Conservation (phyloP, 2,888 invertebrate species). For the Watsonalla binaria region DNA sequence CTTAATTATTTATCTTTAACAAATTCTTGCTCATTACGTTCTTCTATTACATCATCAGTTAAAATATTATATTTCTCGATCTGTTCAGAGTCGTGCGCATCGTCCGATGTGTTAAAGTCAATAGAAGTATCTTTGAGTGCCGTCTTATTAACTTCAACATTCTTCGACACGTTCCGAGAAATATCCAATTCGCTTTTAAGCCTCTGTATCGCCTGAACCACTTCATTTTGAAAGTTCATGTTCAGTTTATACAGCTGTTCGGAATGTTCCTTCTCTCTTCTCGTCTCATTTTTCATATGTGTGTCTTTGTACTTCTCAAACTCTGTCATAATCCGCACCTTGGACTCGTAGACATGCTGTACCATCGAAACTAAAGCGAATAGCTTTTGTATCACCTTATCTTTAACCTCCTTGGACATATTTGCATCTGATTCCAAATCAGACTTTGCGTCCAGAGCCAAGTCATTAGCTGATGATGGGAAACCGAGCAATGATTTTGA, state of each 20-base stretch:
- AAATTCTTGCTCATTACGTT: not conserved
- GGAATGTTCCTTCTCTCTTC: slow-evolving; percentile 67
- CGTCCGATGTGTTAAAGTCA: slow-evolving; percentile 46
- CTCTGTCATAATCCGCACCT: slow-evolving; percentile 66
- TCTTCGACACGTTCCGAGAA: slow-evolving; percentile 43
- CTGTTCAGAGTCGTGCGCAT: slow-evolving; percentile 16
- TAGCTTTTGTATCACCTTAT: slow-evolving; percentile 66
- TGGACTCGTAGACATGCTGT: slow-evolving; percentile 68
- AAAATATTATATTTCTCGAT: slow-evolving; percentile 17
- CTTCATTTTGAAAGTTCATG: slow-evolving; percentile 71
- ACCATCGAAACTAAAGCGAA: slow-evolving; percentile 69
- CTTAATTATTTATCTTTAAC: not conserved
- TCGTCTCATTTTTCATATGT: slow-evolving; percentile 58
- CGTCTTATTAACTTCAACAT: slow-evolving; percentile 33
- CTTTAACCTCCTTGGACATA: slow-evolving; percentile 62
- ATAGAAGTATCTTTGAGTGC: slow-evolving; percentile 44
- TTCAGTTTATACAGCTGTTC: slow-evolving; percentile 69
- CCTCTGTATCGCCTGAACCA: slow-evolving; percentile 64
- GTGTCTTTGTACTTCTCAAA: slow-evolving; percentile 69
- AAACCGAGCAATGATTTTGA: slow-evolving; percentile 61
- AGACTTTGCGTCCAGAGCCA: slow-evolving; percentile 67
- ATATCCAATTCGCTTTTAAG: slow-evolving; percentile 67
- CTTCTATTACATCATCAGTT: slow-evolving; percentile 9
- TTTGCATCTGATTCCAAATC: slow-evolving; percentile 69
- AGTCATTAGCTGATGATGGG: slow-evolving; percentile 69